Base-by-base conservation (phyloP, 2,113 vertebrate genomes). In the Pterophyllum scalare region DNA sequence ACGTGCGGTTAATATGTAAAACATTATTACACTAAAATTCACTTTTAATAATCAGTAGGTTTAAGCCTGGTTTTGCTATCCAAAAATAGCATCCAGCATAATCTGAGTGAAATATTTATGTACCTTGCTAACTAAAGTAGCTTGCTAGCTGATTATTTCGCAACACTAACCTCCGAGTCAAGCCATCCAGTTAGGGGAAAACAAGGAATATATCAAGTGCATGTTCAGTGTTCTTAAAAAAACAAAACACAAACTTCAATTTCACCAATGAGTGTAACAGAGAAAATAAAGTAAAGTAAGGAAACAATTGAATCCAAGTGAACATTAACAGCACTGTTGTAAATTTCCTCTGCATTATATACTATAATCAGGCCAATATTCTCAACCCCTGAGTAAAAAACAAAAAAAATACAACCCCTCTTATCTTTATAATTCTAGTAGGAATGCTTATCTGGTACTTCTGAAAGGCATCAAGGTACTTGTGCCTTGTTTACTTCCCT, bases 401-500 rank as follows among this genome's bases (percentile, higher is more conserved):
- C 3, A 28, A 38, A 70, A 59, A 38, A 40, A 33, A 24, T 64
- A 31, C n/a, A 78, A 62, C 38, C 22, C 24, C 70, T 54, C 62
- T 8, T 75, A 7, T 0, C 19, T 58, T 62, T 24, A 43, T 78
- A 56, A 60, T 31, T 15, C 19, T 79, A 80, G 72, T 35, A 54
- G 77, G 75, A 75, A 87, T 83, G 67, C 91, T 93, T 91, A 88
- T 89, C 75, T 80, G 56, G 46, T 59, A 76, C 17, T 64, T 79
- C 76, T 75, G 70, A 54, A 60, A 52, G 65, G 81, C 86, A 87
- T 89, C 35, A 64, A 76, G 72, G 67, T 77, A 62, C 75, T 84
- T 57, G 52, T 61, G 75, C 46, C 24, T 80, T 91, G 77, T 90
- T 93, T 88, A 84, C 77, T 90, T 84, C 79, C 20, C 81, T 86